These are phyloP conservation scores for Tetropium fuscum DNA, from an alignment of 2,888 invertebrate species.

Conservation along the genomic window DNA sequence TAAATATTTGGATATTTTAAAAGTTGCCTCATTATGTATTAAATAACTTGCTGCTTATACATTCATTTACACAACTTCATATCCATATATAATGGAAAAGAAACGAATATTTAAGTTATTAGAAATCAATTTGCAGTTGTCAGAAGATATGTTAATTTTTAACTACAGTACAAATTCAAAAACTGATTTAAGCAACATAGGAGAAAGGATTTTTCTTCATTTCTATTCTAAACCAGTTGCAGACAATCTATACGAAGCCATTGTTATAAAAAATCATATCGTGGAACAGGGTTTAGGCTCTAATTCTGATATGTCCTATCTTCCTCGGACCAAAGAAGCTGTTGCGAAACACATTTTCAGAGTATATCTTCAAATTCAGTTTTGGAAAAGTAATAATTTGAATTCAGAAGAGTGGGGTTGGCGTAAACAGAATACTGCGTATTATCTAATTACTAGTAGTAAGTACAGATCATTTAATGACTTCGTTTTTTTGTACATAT, in stretches of 20 bases:
- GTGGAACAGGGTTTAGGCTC: not conserved
- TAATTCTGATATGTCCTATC: not conserved
- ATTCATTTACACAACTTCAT: too few species aligned
- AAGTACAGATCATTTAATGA: not conserved
- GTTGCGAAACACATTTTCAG: not conserved
- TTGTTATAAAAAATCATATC: not conserved
- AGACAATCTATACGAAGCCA: not conserved
- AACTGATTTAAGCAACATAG: too few species aligned
- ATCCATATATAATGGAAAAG: too few species aligned
- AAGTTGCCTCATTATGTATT: too few species aligned
- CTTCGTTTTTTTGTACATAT: not conserved
- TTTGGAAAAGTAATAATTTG: not conserved
- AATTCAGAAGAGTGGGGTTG: not conserved
- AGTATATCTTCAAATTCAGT: not conserved
- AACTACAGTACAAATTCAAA: too few species aligned
- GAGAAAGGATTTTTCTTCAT: too few species aligned
- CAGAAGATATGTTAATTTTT: too few species aligned
- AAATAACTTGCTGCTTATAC: too few species aligned
- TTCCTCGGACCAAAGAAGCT: not conserved
- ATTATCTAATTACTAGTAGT: not conserved
- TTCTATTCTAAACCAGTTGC: too few species aligned
- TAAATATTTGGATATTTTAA: too few species aligned
- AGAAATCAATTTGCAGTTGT: too few species aligned
- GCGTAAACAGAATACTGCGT: not conserved
- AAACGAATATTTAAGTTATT: too few species aligned